Conservation (phyloP, 2,113 vertebrate genomes). For the Todiramphus saurophagus region DNA sequence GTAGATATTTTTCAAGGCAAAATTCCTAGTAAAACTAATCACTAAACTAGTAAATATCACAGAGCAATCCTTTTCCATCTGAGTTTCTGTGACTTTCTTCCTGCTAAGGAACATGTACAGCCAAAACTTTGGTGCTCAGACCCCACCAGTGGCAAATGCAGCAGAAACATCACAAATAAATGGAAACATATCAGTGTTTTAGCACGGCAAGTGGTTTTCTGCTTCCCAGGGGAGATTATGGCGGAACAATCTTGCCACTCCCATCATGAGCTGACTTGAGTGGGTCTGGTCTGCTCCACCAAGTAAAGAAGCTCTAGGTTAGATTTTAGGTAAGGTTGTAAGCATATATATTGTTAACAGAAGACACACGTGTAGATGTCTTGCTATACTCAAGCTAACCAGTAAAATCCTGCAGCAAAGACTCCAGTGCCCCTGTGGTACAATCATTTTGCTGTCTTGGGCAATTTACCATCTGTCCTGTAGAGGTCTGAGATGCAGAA, state of each 20-base stretch:
- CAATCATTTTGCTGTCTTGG: neutral
- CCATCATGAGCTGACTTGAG: accelerated
- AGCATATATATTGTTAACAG: neutral
- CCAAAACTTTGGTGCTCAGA: neutral
- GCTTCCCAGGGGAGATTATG: neutral
- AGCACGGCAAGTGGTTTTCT: neutral
- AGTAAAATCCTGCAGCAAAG: neutral
- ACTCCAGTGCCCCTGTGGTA: neutral
- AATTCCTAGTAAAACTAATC: neutral
- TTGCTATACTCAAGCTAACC: neutral
- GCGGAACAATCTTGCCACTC: neutral
- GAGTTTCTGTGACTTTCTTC: neutral
- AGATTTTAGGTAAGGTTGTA: neutral
- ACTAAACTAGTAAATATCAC: neutral
- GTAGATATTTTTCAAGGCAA: neutral
- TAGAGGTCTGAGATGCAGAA: neutral
- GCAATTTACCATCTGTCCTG: neutral
- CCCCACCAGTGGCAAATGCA: accelerated
- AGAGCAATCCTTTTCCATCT: neutral
- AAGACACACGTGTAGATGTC: accelerated
- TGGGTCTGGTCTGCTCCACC: accelerated
- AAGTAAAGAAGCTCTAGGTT: neutral
- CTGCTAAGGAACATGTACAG: neutral
- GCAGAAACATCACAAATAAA: neutral
- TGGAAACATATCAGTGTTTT: neutral